Base-by-base conservation (phyloP, 2,113 vertebrate genomes). In the Anolis carolinensis region DNA sequence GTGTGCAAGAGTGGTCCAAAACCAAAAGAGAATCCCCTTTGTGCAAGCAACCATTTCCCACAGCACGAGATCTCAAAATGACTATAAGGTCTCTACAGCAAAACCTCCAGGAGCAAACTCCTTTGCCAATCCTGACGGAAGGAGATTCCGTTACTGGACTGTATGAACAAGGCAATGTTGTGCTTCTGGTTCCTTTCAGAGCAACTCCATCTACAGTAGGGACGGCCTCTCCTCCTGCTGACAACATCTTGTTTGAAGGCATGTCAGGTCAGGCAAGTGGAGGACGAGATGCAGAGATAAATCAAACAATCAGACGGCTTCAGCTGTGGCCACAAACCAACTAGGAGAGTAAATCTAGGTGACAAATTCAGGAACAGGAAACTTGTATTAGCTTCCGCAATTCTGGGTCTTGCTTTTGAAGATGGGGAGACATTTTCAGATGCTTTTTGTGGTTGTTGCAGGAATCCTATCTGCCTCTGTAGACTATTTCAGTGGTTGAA, bases 21-120 rank as follows among this genome's bases (percentile, higher is more conserved):
- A 99, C 98, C 97, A 99, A 99, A 96, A 98, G 98, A 0, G 98
- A 99, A 84, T 99, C 98, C 77, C 98, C 98, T 0, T 95, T 99
- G 0, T 99, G 99, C 95, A 99, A 99, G 88, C 98, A 99, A 44
- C 97, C 98, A 0, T 99, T 99, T 90, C 95, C 95, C 98, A 99
- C 94, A 98, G 96, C 27, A 97, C 98, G 86, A 97, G 97, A 81
- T 98, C 99, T 8, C 98, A 98, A 89, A 95, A 98, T 86, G 98
- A 99, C 91, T 99, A 98, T 71, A 96, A 99, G 85, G 97, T 98
- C 25, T 98, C 97, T 75, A 74, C 98, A 36, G 92, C 99, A 59
- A 96, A 94, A 62, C 97, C 97, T 21, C 84, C 95, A 4, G 96
- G 95, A 83, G 95, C 92, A 0, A 95, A 92, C 63, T 97, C 98